Evolutionary conservation across 2,888 invertebrate genomes (phyloP), one percentile per base, ranked within the genome.

Genomic region (Sepiola atlantica): DNA sequence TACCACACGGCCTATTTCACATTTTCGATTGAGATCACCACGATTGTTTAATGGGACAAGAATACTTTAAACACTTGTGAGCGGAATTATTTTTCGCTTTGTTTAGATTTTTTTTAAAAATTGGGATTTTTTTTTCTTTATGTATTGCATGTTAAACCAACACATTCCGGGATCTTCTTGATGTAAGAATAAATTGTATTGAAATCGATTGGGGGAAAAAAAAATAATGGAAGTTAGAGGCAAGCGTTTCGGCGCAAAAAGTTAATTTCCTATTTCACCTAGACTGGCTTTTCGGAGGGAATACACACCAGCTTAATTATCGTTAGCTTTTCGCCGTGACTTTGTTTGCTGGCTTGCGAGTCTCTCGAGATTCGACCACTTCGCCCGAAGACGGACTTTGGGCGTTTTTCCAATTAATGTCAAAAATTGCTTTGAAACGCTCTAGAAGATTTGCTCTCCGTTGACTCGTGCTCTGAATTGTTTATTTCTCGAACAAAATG

Each of bases 291-390:
- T 45, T 77, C 77, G 14, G 77, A n/a, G 32, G 77, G n/a, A 77
- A 77, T 77, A 77, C 77, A 77, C 32, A 77, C 77, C 77, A 77
- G 77, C 77, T 77, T 77, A 77, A 77, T 77, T 77, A 77, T n/a
- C 32, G 32, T 77, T 77, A 16, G n/a, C n/a, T 77, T 77, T 77
- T n/a, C 21, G 77, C 14, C n/a, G 77, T 77, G 77, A 77, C 77
- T 77, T 77, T 32, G n/a, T 77, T 77, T n/a, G 77, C 32, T 77
- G 18, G 77, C 77, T n/a, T 45, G n/a, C 77, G 16, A n/a, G 77
- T 77, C 77, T 77, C 77, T 14, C 77, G 77, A 77, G 77, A 77
- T 14, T 77, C 32, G 77, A n/a, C 18, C n/a, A 18, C n/a, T 77
- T 77, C 14, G n/a, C 77, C 32, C 4, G 77, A 32, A 77, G 77